Percentiles rank a stretch among this genome's conserved stretches.
Conservation (phyloP, 2,113 vertebrate genomes). For the Mormoops blainvillei region DNA sequence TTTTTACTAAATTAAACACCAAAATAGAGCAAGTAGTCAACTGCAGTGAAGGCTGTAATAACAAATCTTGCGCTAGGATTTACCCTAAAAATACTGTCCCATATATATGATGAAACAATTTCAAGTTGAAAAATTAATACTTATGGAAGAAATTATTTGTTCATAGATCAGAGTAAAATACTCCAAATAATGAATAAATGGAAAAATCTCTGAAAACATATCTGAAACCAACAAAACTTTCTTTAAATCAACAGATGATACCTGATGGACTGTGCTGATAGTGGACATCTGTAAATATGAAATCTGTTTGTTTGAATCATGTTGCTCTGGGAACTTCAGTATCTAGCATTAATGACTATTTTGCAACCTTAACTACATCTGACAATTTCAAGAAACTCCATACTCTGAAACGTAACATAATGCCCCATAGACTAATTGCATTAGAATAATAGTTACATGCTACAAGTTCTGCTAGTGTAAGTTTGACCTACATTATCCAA, state of each 20-base stretch:
- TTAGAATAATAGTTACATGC: conserved; percentile 45
- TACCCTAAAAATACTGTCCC: neutral
- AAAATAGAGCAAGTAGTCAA: neutral
- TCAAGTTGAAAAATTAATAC: neutral
- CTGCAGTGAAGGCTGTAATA: neutral
- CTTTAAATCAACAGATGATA: neutral
- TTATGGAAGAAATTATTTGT: neutral
- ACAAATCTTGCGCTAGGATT: neutral
- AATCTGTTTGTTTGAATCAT: neutral
- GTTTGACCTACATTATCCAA: conserved; percentile 49
- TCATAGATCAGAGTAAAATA: neutral
- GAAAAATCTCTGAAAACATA: neutral
- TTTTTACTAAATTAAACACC: neutral
- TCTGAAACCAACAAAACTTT: neutral
- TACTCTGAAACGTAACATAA: conserved; percentile 36
- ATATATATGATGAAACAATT: neutral
- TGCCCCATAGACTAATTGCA: neutral
- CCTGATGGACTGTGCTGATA: neutral
- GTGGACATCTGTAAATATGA: neutral
- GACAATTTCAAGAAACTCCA: conserved; percentile 58
- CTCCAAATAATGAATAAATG: neutral
- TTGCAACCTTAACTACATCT: conserved; percentile 55
- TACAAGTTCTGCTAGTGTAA: conserved; percentile 33
- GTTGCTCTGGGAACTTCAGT: conserved; percentile 28
- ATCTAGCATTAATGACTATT: conserved; percentile 37